Evolutionary conservation across 2,113 vertebrate genomes (phyloP).

Genomic region (Callopanchax toddi): DNA sequence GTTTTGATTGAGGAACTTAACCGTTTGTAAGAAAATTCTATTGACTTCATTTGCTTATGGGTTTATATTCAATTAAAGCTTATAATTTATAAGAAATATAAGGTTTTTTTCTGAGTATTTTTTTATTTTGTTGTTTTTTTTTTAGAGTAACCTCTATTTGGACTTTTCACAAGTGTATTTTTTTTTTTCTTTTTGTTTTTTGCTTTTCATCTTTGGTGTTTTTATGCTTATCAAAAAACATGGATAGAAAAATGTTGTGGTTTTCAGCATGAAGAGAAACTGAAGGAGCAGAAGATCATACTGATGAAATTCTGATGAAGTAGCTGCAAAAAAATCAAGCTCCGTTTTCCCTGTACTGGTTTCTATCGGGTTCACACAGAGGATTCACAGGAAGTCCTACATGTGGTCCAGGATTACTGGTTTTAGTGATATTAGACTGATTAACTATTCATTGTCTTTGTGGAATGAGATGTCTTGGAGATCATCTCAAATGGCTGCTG

Average conservation of each 20-base stretch:
- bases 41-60: no score
- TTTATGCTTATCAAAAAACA: neutral
- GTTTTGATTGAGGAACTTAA: no score
- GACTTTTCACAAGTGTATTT: neutral
- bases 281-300: neutral
- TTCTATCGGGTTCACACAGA: neutral
- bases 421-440: neutral
- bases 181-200: neutral
- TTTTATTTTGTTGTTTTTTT: no score
- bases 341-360: neutral
- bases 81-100: no score
- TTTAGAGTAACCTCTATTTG: neutral
- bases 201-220: neutral
- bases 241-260: neutral
- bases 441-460: neutral
- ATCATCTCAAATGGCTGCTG: no score
- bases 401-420: neutral
- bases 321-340: neutral
- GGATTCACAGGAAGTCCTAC: neutral
- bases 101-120: neutral
- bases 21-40: no score
- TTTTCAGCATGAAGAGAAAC: neutral
- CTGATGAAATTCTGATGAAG: slow-evolving; percentile 3
- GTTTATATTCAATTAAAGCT: no score
- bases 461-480: neutral